phyloP scores from a whole-genome alignment of 1,140 invertebrate species.

The Brachionus angularis region DNA sequence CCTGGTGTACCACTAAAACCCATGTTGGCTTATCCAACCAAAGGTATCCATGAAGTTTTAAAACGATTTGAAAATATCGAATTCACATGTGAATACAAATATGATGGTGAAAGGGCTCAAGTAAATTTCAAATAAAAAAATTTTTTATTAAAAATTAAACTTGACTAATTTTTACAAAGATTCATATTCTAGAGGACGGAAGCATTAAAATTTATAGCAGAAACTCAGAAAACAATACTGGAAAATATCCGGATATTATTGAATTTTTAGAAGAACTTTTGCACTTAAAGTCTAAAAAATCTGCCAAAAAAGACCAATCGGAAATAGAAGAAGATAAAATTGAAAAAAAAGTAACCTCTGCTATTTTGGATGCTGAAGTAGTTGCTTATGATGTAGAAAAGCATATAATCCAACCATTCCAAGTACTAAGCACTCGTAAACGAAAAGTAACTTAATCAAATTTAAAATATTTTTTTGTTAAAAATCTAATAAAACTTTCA shows the following conservation, averaged over 20 bases:
- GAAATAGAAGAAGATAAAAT: slow-evolving; percentile 61
- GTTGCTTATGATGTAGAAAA: slow-evolving; percentile 90
- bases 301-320: slow-evolving; percentile 55
- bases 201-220: slow-evolving; percentile 80
- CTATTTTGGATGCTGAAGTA: slow-evolving; percentile 90
- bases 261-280: slow-evolving; percentile 46
- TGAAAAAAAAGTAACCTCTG: slow-evolving; percentile 62
- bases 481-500: not conserved
- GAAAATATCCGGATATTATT: slow-evolving; percentile 95
- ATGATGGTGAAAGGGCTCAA: slow-evolving; percentile 97
- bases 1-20: slow-evolving; percentile 88
- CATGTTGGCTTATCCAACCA: slow-evolving; percentile 97
- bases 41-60: slow-evolving; percentile 79
- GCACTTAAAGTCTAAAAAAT: slow-evolving; percentile 60
- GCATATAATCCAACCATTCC: slow-evolving; percentile 90
- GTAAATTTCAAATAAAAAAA: slow-evolving; percentile 58
- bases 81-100: slow-evolving; percentile 99
- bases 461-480: no score
- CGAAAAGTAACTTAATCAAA: slow-evolving; percentile 76
- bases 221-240: slow-evolving; percentile 96
- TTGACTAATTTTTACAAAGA: slow-evolving; percentile 60
- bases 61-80: slow-evolving; percentile 80
- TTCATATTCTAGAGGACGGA: slow-evolving; percentile 69
- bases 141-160: slow-evolving; percentile 6
- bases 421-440: slow-evolving; percentile 90